Conservation (phyloP, 2,888 invertebrate species). For the Drosophila crucigera region DNA sequence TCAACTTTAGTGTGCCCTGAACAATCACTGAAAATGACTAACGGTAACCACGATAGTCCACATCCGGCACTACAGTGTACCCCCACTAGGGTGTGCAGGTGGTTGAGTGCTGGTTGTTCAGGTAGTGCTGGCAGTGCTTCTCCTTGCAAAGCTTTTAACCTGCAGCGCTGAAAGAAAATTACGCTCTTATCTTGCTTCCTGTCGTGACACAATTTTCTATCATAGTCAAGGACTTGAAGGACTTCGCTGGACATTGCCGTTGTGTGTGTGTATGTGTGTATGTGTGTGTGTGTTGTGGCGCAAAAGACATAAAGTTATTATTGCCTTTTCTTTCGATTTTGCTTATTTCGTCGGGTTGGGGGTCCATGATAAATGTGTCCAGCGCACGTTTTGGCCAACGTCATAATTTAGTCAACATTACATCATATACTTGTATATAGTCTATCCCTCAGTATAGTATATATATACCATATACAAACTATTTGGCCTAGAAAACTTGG, state of each 20-base stretch:
- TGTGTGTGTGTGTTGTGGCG: conserved; percentile 32
- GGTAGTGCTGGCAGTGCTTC: background rate
- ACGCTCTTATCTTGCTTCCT: conserved; percentile 86
- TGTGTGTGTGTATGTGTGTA: conserved; percentile 17
- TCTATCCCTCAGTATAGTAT: conserved; percentile 3
- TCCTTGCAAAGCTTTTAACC: conserved; percentile 59
- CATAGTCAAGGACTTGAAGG: conserved; percentile 66
- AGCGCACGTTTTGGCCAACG: conserved; percentile 72
- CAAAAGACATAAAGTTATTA: conserved; percentile 80
- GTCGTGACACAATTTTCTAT: conserved; percentile 86
- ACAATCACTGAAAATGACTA: conserved; percentile 82
- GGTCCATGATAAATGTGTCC: conserved; percentile 76
- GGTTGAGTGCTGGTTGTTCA: background rate
- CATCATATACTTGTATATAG: conserved; percentile 50
- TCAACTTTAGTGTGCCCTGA: conserved; percentile 56
- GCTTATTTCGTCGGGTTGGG: conserved; percentile 7
- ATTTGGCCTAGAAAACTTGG: conserved; percentile 77
- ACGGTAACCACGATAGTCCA: conserved; percentile 82
- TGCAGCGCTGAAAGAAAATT: conserved; percentile 82
- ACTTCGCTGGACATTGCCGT: conserved; percentile 20
- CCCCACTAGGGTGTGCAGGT: conserved; percentile 16
- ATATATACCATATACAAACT: conserved; percentile 16
- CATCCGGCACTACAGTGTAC: conserved; percentile 64
- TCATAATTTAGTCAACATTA: conserved; percentile 71
- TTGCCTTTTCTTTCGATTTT: conserved; percentile 59